phyloP scores from a whole-genome alignment of 2,888 invertebrate genomes.

The Myopa testacea region DNA sequence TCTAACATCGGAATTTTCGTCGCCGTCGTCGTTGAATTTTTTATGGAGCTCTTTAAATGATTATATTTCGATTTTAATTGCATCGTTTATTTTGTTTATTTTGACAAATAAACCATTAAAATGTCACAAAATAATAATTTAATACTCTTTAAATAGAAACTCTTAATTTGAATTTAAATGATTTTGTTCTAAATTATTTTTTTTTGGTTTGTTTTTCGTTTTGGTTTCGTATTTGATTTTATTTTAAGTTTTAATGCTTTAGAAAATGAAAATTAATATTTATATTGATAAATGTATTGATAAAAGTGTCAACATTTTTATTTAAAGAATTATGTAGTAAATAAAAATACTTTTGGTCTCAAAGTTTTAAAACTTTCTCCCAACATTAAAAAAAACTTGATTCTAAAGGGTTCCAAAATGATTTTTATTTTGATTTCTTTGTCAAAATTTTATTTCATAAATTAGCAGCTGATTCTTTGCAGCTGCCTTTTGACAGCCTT shows the following conservation, averaged over 20 bases:
- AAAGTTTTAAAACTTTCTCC: neutral
- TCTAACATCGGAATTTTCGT: conserved; percentile 2
- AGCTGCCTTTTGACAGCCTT: conserved; percentile 5
- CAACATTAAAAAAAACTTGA: too few species aligned
- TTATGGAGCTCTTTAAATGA: neutral
- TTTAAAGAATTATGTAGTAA: neutral
- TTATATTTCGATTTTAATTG: conserved; percentile 4
- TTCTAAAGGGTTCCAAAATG: too few species aligned
- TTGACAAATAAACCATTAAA: conserved; percentile 29
- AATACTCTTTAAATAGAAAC: conserved; percentile 5
- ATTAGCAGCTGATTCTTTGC: conserved; percentile 1
- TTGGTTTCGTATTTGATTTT: too few species aligned
- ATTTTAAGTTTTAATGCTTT: too few species aligned
- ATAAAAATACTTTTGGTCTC: neutral
- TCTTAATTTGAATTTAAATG: neutral
- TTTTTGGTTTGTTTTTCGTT: too few species aligned
- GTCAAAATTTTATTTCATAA: too few species aligned
- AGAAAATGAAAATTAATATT: too few species aligned
- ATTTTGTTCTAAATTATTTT: too few species aligned
- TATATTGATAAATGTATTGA: too few species aligned
- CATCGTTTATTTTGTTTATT: conserved; percentile 21
- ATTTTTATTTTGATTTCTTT: too few species aligned
- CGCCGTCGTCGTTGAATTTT: too few species aligned
- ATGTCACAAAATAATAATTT: conserved; percentile 22
- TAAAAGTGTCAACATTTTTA: neutral